A percentile compares a stretch with the other conserved stretches of the same genome.
Evolutionary conservation across 2,797 vertebrate genomes (phyloP).

Genomic region (Cheirogaleus major): DNA sequence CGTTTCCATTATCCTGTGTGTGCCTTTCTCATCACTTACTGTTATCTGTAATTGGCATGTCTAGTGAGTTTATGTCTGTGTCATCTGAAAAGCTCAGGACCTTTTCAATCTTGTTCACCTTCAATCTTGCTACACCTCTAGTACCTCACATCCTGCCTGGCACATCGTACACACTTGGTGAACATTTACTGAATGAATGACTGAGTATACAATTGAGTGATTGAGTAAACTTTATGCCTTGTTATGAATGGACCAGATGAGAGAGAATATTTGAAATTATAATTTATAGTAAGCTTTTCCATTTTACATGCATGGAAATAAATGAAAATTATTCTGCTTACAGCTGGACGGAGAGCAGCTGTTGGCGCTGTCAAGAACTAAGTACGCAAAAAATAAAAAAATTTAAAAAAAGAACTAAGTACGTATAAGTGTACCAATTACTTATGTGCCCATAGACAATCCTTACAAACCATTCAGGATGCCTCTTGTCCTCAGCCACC

Average conservation of each 20-base stretch:
- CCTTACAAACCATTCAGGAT: not conserved
- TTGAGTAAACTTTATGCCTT: not conserved
- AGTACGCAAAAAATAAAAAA: not conserved
- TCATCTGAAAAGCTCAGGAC: not conserved
- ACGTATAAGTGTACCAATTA: not conserved
- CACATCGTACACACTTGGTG: not conserved
- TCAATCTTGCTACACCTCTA: not conserved
- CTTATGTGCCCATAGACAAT: not conserved
- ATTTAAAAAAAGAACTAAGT: too few relatives aligned
- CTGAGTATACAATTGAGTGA: not conserved
- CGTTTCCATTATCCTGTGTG: too few relatives aligned
- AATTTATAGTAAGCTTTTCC: conserved; percentile 7
- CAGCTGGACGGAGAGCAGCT: not conserved
- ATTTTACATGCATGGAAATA: not conserved
- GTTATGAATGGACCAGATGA: not conserved
- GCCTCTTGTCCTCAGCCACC: not conserved
- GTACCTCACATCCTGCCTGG: not conserved
- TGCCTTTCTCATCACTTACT: not conserved
- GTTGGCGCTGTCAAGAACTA: not conserved
- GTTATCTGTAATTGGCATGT: not conserved
- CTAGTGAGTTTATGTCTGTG: not conserved
- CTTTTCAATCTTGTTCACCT: not conserved
- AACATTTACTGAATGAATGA: not conserved
- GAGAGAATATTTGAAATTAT: not conserved
- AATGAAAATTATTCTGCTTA: not conserved